These are phyloP conservation scores for Calameuta pallipes DNA, from an alignment of 2,888 invertebrate species.

Conservation along the genomic window DNA sequence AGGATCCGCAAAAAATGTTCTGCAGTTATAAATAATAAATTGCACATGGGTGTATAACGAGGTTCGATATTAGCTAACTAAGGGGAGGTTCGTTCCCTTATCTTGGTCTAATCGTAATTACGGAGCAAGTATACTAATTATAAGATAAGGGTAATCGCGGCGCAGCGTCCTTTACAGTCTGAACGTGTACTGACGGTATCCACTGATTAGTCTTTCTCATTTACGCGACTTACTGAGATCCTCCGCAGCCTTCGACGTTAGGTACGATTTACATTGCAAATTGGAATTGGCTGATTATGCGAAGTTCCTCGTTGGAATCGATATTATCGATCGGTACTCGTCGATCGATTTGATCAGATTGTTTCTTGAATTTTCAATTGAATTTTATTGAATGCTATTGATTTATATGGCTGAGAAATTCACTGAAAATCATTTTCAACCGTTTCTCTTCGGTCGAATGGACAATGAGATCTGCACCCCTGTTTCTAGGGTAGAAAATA, in stretches of 20 bases:
- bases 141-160: background rate
- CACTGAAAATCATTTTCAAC: background rate
- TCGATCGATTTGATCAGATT: background rate
- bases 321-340: background rate
- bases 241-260: background rate
- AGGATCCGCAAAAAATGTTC: background rate
- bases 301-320: background rate
- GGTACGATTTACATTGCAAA: background rate
- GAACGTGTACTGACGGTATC: background rate
- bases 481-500: slow-evolving; percentile 14
- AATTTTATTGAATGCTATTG: background rate
- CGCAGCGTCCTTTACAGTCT: background rate
- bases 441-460: background rate
- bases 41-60: background rate
- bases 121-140: background rate
- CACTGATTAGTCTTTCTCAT: background rate
- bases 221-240: background rate
- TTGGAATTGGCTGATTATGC: background rate
- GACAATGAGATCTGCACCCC: background rate
- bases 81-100: background rate
- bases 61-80: background rate
- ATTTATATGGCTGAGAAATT: background rate
- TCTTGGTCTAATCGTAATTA: background rate
- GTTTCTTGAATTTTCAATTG: background rate
- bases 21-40: background rate